These are phyloP conservation scores for Drosophila orena DNA, from an alignment of 1,140 invertebrate genomes.

Conservation along the genomic window DNA sequence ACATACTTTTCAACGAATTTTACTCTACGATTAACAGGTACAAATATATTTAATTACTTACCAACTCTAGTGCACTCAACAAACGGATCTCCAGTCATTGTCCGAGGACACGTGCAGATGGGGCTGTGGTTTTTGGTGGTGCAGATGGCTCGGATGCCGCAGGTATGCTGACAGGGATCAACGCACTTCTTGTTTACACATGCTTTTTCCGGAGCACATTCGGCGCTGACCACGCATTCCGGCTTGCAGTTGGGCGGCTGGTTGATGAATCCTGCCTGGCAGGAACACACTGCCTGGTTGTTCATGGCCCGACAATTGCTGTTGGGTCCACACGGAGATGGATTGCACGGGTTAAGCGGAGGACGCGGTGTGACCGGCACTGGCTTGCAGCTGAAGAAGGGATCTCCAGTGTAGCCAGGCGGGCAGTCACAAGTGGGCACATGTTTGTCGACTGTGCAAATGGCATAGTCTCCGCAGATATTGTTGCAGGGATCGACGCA, in stretches of 20 bases:
- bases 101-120: constrained; percentile 87
- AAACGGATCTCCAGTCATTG: constrained; percentile 89
- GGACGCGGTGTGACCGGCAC: constrained; percentile 86
- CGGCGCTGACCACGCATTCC: constrained; percentile 88
- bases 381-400: constrained; percentile 91
- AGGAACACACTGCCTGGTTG: constrained; percentile 89
- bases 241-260: constrained; percentile 91
- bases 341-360: constrained; percentile 86
- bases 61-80: constrained; percentile 85
- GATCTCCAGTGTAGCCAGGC: constrained; percentile 90
- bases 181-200: constrained; percentile 90
- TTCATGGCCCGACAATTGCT: constrained; percentile 89
- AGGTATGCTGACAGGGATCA: constrained; percentile 90
- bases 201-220: constrained; percentile 89
- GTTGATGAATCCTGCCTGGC: constrained; percentile 89
- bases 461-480: constrained; percentile 90
- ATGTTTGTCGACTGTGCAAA: constrained; percentile 90
- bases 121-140: constrained; percentile 88
- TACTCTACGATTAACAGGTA: too few relatives aligned
- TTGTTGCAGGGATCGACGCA: constrained; percentile 92
- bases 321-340: constrained; percentile 89
- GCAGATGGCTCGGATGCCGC: constrained; percentile 88
- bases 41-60: constrained; percentile 78
- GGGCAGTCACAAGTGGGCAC: constrained; percentile 91
- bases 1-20: too few relatives aligned